A percentile compares a stretch with the other conserved stretches of the same genome.
Conservation (phyloP, 1,140 invertebrate genomes). For the Bombus confusus region DNA sequence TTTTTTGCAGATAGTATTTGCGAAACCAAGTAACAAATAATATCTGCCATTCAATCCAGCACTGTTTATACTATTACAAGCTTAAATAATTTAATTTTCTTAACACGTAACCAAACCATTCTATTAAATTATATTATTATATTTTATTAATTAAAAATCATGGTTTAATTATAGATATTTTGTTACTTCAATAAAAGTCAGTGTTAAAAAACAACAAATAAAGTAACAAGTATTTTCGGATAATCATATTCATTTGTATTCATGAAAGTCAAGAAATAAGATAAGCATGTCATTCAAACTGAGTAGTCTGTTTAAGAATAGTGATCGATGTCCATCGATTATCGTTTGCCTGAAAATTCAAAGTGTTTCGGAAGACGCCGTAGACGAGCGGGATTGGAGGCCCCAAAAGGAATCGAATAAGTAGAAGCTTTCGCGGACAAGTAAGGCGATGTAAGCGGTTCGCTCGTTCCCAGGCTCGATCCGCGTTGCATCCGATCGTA, state of each 20-base stretch:
- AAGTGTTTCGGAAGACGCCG: slow-evolving; percentile 15
- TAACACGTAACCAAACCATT: too few species aligned
- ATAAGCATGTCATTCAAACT: neutral
- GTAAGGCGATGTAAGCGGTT: slow-evolving; percentile 66
- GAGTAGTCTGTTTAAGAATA: neutral
- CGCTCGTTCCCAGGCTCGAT: slow-evolving; percentile 71
- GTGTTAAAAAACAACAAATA: neutral
- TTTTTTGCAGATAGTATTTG: neutral
- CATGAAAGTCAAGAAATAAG: neutral
- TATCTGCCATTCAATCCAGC: too few species aligned
- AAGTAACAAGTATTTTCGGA: neutral
- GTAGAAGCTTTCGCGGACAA: slow-evolving; percentile 56
- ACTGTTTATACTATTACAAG: too few species aligned
- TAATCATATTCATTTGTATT: neutral
- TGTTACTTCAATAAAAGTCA: neutral
- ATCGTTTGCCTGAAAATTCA: slow-evolving; percentile 20
- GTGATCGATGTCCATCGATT: neutral
- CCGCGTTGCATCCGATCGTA: slow-evolving; percentile 79
- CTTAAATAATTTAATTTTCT: too few species aligned
- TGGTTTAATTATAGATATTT: neutral
- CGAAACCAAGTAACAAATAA: neutral
- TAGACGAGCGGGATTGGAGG: slow-evolving; percentile 29
- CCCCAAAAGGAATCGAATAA: slow-evolving; percentile 47
- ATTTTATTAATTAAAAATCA: neutral
- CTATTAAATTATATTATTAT: too few species aligned